Evolutionary conservation across 2,113 vertebrate genomes (phyloP), one percentile per base, ranked within the genome.

Genomic region (Tetrao urogallus): DNA sequence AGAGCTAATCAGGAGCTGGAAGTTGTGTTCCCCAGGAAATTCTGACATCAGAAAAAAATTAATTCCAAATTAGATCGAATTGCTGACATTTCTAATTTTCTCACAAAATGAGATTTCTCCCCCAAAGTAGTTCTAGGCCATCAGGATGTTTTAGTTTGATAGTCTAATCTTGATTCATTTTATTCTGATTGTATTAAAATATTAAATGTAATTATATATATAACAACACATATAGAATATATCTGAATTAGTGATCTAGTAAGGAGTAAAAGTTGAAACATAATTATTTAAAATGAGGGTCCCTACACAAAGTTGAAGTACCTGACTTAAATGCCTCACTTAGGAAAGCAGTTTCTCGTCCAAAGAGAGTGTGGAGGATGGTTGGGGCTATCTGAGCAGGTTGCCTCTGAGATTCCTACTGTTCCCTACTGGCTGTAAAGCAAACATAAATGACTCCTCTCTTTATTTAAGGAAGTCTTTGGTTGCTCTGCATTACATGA

Each of bases 1-100:
- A 93, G 93, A 96, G 95, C 93, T 96, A 96, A 96, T 95, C 95
- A 96, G 93, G 70, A 96, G 88, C 70, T 96, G 95, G 86, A 96
- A 96, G 92, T 93, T 93, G 90, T 94, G 93, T 96, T 96, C 92
- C 95, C 93, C 73, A 93, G 95, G 93, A 96, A 95, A 94, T 94
- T 95, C 90, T 94, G 93, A 93, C 95, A 82, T 90, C 3, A 5
- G 70, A 78, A 94, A 96, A 89, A 95, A 96, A 95, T 86, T 93
- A 93, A 95, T 96, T 94, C 90, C 83, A 96, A 96, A 94, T 96
- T 92, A 96, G 90, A 96, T 95, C 6, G 28, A 95, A 96, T 92
- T 92, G 90, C 76, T 11, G 2, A 92, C 79, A 88, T 93, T 91
- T 94, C 43, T 90, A 92, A 94, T 96, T 94, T 95, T 92, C 93